These are phyloP conservation scores for Trissolcus basalis DNA, from an alignment of 1,140 invertebrate genomes.

Conservation along the genomic window DNA sequence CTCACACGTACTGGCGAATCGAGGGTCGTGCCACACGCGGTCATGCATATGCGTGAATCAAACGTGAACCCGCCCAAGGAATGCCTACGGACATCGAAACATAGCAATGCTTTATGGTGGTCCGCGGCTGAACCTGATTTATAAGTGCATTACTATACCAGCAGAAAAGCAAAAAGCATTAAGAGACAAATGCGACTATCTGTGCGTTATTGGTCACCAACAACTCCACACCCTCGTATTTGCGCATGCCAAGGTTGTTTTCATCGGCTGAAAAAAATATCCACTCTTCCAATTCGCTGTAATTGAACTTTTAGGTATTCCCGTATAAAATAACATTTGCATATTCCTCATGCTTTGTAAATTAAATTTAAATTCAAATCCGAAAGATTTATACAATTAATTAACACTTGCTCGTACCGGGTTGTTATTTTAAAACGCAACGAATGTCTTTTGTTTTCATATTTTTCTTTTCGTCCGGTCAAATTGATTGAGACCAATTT, in stretches of 20 bases:
- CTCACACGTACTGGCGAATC: slow-evolving; percentile 57
- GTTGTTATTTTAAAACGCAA: too few relatives aligned
- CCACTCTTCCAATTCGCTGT: not conserved
- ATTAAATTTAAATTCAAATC: too few relatives aligned
- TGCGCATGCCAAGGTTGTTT: slow-evolving; percentile 27
- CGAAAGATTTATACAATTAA: too few relatives aligned
- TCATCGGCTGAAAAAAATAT: not conserved
- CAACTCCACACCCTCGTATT: slow-evolving; percentile 51
- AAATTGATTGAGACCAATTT: too few relatives aligned
- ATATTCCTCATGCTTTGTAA: too few relatives aligned
- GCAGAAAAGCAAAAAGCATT: slow-evolving; percentile 57
- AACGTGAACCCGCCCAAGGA: slow-evolving; percentile 75
- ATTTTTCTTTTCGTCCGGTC: too few relatives aligned
- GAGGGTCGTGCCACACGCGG: slow-evolving; percentile 67
- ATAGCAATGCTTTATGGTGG: slow-evolving; percentile 78
- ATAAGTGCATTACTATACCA: slow-evolving; percentile 75
- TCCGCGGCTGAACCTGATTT: slow-evolving; percentile 76
- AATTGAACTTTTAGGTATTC: too few relatives aligned
- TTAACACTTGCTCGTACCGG: too few relatives aligned
- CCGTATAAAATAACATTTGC: too few relatives aligned
- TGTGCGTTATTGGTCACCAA: slow-evolving; percentile 57
- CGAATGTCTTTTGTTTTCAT: too few relatives aligned
- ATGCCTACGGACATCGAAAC: slow-evolving; percentile 77
- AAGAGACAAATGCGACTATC: slow-evolving; percentile 59
- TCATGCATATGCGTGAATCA: slow-evolving; percentile 72